phyloP scores from a whole-genome alignment of 2,888 invertebrate genomes.

The Rhodophaea formosa region DNA sequence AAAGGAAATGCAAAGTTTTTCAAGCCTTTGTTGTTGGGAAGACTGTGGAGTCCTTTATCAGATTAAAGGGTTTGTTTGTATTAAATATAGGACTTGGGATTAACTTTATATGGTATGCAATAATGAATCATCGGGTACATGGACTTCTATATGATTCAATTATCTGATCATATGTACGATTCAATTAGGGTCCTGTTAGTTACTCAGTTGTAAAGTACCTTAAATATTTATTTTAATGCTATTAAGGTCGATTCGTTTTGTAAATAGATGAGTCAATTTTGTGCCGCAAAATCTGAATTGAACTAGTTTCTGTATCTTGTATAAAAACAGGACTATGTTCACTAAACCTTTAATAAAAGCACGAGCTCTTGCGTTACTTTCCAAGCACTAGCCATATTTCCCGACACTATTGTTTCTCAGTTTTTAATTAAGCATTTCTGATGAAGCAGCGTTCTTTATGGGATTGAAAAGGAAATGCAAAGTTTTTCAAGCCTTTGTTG shows the following conservation, averaged over 20 bases:
- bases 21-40: conserved; percentile 14
- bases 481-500: conserved; percentile 23
- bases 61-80: conserved; percentile 3
- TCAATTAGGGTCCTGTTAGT: too few species aligned
- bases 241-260: too few species aligned
- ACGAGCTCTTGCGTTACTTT: neutral
- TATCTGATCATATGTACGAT: too few species aligned
- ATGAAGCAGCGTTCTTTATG: conserved; percentile 30
- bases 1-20: conserved; percentile 27
- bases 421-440: conserved; percentile 30
- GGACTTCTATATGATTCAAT: too few species aligned
- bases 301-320: too few species aligned
- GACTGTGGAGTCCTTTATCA: conserved; percentile 16
- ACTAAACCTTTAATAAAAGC: neutral
- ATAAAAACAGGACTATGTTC: neutral
- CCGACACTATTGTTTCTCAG: conserved; percentile 24
- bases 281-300: too few species aligned
- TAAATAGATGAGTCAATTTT: too few species aligned
- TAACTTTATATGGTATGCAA: neutral
- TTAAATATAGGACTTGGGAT: conserved; percentile 3
- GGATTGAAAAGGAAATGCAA: conserved; percentile 27
- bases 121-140: neutral
- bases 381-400: conserved; percentile 21
- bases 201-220: too few species aligned
- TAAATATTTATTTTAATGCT: too few species aligned